Base-by-base conservation (phyloP, 2,888 invertebrate species). In the Leptopilina myrica region DNA sequence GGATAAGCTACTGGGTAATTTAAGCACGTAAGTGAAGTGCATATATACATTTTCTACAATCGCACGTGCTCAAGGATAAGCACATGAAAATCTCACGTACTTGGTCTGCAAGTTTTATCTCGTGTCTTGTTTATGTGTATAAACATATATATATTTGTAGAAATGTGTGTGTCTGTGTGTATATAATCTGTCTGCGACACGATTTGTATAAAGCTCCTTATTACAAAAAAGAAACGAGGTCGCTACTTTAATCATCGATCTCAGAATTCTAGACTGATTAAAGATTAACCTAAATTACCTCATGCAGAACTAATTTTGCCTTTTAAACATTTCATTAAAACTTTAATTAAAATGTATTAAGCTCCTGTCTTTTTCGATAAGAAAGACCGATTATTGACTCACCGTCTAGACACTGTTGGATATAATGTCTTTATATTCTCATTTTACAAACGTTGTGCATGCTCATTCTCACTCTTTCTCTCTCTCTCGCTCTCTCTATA, bases 171-270 rank as follows among this genome's bases (percentile, higher is more conserved):
- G 43, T 43, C 43, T 43, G 43, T 43, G 43, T 43, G 43, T 43
- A 8, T 43, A 53, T 69, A 69, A 69, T 69, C 69, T 69, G 69
- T 69, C 69, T 69, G 53, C 53, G 69, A 53, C 69, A 69, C 69
- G 53, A 49, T 69, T 69, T 69, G 46, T 26, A 20, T 20, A 53
- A 69, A 69, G 69, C 69, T 69, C 69, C 53, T 69, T 69, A 53
- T 69, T 53, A 33, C 33, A 53, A 56, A 15, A 49, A 49, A 33
- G 69, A 69, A 69, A 69, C 69, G 53, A 69, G 69, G 69, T 69
- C 69, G 53, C 69, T 53, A 69, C 53, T 69, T 69, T 69, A 69
- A 69, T 53, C 69, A 69, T 33, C 69, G 67, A 67, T 67, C 49
- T 67, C 49, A 67, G 46, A 67, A 49, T 46, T 67, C 67, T 15